Base-by-base conservation (phyloP, 1,140 invertebrate genomes). In the Sarcophaga bullata region DNA sequence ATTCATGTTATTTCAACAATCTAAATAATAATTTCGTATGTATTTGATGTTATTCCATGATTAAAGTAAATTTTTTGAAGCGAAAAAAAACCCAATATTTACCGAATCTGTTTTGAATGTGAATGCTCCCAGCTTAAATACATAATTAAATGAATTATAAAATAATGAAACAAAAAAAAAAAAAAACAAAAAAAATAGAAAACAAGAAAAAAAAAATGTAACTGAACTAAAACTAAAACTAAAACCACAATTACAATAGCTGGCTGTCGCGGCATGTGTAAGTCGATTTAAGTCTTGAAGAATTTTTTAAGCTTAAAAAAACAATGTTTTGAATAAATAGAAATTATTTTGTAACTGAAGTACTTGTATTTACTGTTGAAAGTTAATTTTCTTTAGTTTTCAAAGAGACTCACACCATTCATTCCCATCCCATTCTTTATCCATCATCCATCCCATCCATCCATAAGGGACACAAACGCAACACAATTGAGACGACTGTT, bases 301-400 rank as follows among this genome's bases (percentile, higher is more conserved):
- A 4, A 2, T 4, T 37, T 37, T 37, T 37, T 37, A 37, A 1
- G 25, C 25, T n/a, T 6, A 68, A 68, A 68, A 19, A 68, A 68
- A n/a, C 11, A 13, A 58, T 11, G n/a, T 6, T 8, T 19, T 19
- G 19, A 68, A 19, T 19, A 68, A 19, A 68, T 25, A 68, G n/a
- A 68, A 10, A 25, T 2, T 19, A 68, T 68, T 19, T 68, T 25
- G n/a, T 68, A 68, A n/a, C 62, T 68, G 17, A 19, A 68, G 54
- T 58, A 58, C 62, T 68, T 68, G 4, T 68, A 68, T 25, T 25
- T 19, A 68, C n/a, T 68, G 10, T n/a, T 68, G 19, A 50, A 78
- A 78, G 75, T 78, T 78, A 78, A 78, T 78, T 78, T 78, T 78
- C 75, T 52, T 78, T 68, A 17, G n/a, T 68, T 68, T n/a, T 68